Percentiles rank a stretch among this genome's conserved stretches.
These are phyloP conservation scores for Torymus texanus DNA, from an alignment of 2,888 invertebrate species.

Conservation along the genomic window DNA sequence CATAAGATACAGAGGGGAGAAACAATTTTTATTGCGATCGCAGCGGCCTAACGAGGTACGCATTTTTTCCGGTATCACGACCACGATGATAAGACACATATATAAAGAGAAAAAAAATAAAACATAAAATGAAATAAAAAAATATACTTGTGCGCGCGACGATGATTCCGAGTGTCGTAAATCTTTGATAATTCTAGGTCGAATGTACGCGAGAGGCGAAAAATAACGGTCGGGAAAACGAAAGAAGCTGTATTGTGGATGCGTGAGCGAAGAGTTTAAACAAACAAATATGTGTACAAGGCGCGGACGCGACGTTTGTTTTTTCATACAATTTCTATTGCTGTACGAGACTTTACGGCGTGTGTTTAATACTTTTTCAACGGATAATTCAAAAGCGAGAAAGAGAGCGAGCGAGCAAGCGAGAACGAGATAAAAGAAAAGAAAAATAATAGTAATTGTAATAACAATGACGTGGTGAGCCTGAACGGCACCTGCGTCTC, in stretches of 20 bases:
- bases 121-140: not conserved
- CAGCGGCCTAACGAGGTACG: slow-evolving; percentile 46
- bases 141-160: slow-evolving; percentile 21
- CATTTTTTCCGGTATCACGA: slow-evolving; percentile 37
- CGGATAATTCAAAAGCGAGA: slow-evolving; percentile 24
- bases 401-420: no score
- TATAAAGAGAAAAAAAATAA: no score
- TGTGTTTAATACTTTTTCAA: slow-evolving; percentile 71
- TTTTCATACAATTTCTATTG: slow-evolving; percentile 60
- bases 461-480: slow-evolving; percentile 15
- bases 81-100: slow-evolving; percentile 12
- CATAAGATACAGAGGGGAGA: not conserved
- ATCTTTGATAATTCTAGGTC: slow-evolving; percentile 39
- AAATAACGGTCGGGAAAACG: not conserved
- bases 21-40: slow-evolving; percentile 37
- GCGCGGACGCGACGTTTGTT: slow-evolving; percentile 46
- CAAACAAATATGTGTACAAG: slow-evolving; percentile 45
- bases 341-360: slow-evolving; percentile 57
- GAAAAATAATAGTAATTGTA: slow-evolving; percentile 43
- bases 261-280: slow-evolving; percentile 20
- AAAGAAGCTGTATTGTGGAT: slow-evolving; percentile 19
- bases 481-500: slow-evolving; percentile 32
- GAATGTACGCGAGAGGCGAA: slow-evolving; percentile 6
- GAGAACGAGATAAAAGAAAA: slow-evolving; percentile 2
- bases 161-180: slow-evolving; percentile 36